These are phyloP conservation scores for Tarsius wallacei DNA, from an alignment of 2,797 vertebrate species.

Conservation along the genomic window DNA sequence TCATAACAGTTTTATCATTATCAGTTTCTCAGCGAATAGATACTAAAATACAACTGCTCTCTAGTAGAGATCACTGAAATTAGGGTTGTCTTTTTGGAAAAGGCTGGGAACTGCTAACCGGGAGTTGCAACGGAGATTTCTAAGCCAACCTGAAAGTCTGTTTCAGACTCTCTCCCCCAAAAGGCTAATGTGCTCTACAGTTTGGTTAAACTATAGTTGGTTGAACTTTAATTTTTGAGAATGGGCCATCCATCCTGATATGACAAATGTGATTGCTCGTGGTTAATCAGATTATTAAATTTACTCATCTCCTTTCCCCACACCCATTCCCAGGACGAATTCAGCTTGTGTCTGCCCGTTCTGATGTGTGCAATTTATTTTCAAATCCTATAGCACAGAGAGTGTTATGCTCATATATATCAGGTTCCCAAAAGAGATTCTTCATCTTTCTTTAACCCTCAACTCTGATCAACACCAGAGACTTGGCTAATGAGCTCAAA, in stretches of 20 bases:
- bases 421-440: background rate
- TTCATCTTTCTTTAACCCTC: background rate
- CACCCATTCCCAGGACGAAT: background rate
- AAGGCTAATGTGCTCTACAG: background rate
- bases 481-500: background rate
- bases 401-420: rapidly evolving
- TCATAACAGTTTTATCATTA: background rate
- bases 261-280: background rate
- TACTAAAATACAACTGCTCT: background rate
- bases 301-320: background rate
- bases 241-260: rapidly evolving
- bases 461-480: background rate
- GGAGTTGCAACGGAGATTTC: background rate
- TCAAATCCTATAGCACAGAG: background rate
- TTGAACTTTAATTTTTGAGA: background rate
- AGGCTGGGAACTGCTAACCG: background rate
- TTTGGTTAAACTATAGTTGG: no score
- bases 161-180: background rate
- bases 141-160: background rate
- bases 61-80: background rate
- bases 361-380: background rate
- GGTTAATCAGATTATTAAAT: background rate
- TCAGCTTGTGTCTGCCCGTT: background rate
- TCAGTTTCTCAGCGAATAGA: background rate
- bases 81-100: background rate